A percentile compares a stretch with the other conserved stretches of the same genome.
Evolutionary conservation across 2,113 vertebrate genomes (phyloP).

Genomic region (Neolamprologus devosi): DNA sequence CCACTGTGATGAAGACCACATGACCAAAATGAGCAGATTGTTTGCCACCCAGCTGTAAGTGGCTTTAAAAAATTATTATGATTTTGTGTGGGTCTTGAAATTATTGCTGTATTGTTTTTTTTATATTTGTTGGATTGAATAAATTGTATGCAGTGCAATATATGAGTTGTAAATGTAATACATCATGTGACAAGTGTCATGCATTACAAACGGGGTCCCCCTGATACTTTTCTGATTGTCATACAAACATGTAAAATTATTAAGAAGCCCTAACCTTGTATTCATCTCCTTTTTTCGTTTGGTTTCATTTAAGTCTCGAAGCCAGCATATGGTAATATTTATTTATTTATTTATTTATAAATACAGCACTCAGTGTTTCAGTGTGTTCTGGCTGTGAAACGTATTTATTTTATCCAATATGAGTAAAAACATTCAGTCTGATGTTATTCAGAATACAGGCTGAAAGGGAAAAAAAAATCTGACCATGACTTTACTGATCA

Average conservation of each 20-base stretch:
- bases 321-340: neutral
- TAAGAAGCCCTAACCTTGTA: neutral
- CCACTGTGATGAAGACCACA: conserved; percentile 84
- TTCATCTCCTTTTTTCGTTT: neutral
- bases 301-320: neutral
- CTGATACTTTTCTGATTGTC: neutral
- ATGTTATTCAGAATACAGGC: neutral
- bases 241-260: neutral
- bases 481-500: neutral
- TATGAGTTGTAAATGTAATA: neutral
- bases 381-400: neutral
- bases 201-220: neutral
- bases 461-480: neutral
- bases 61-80: neutral
- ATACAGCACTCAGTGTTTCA: neutral
- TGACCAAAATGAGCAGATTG: conserved; percentile 90
- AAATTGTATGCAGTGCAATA: neutral
- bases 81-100: neutral
- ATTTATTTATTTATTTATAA: neutral
- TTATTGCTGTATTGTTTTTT: neutral
- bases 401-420: neutral
- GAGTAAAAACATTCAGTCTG: neutral
- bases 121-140: neutral
- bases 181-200: neutral
- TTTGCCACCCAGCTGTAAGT: conserved; percentile 89